Conservation (phyloP, 2,113 vertebrate species). For the Agelaius tricolor region DNA sequence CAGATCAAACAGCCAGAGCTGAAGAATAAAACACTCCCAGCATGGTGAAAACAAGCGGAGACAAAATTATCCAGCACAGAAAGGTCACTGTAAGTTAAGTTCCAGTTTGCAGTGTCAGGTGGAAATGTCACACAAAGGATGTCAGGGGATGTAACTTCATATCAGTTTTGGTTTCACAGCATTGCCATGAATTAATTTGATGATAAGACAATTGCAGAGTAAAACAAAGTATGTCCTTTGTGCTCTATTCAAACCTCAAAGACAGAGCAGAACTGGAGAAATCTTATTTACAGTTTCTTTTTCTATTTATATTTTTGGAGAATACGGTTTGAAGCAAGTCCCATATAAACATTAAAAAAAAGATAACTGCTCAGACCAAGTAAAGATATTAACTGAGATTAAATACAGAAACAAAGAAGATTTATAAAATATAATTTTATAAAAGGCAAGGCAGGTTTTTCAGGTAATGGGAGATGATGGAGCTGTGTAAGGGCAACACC, state of each 20-base stretch:
- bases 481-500: background rate
- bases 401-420: background rate
- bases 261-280: background rate
- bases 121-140: background rate
- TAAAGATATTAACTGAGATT: background rate
- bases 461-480: background rate
- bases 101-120: background rate
- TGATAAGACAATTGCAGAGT: background rate
- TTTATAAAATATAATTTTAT: background rate
- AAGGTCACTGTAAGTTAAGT: background rate
- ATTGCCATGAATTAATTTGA: background rate
- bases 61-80: background rate
- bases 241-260: background rate
- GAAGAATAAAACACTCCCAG: background rate
- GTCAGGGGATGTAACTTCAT: background rate
- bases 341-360: background rate
- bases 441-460: background rate
- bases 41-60: fast-evolving
- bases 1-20: background rate
- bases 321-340: background rate
- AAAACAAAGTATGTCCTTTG: background rate
- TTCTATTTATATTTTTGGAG: background rate
- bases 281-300: background rate
- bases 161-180: background rate
- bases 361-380: background rate